Conservation (phyloP, 2,888 invertebrate genomes). For the Coenonympha arcania region DNA sequence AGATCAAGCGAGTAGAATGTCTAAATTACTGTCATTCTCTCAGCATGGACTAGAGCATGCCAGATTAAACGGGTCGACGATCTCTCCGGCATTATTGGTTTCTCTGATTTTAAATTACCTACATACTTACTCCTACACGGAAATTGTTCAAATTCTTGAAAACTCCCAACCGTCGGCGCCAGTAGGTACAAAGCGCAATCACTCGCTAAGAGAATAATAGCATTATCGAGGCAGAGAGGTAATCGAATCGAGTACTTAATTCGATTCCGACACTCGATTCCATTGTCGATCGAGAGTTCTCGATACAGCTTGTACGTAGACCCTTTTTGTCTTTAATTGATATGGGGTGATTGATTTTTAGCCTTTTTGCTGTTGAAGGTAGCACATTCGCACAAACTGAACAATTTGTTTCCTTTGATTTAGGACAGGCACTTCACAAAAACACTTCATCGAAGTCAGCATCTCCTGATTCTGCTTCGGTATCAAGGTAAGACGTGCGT, state of each 20-base stretch:
- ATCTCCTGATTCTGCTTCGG: too few species aligned
- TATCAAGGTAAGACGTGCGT: too few species aligned
- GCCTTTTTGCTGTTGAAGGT: background rate
- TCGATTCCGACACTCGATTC: conserved; percentile 33
- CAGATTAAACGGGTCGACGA: too few species aligned
- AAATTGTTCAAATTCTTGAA: background rate
- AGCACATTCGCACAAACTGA: background rate
- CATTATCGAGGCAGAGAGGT: conserved; percentile 32
- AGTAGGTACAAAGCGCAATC: conserved; percentile 3
- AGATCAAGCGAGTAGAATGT: too few species aligned
- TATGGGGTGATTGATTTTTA: conserved; percentile 12
- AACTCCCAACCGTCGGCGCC: too few species aligned
- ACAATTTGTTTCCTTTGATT: background rate
- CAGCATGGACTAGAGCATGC: too few species aligned
- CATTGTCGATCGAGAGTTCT: conserved; percentile 25
- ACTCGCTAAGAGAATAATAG: conserved; percentile 32
- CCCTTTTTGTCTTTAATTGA: conserved; percentile 13
- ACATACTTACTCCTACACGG: background rate
- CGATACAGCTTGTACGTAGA: conserved; percentile 20
- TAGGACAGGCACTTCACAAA: too few species aligned
- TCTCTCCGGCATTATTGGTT: too few species aligned
- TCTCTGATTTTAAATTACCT: background rate
- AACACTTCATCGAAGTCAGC: too few species aligned
- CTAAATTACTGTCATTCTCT: too few species aligned
- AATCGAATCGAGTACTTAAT: conserved; percentile 38